Base-by-base conservation (phyloP, 2,888 invertebrate genomes). In the Dendrolimus pini region DNA sequence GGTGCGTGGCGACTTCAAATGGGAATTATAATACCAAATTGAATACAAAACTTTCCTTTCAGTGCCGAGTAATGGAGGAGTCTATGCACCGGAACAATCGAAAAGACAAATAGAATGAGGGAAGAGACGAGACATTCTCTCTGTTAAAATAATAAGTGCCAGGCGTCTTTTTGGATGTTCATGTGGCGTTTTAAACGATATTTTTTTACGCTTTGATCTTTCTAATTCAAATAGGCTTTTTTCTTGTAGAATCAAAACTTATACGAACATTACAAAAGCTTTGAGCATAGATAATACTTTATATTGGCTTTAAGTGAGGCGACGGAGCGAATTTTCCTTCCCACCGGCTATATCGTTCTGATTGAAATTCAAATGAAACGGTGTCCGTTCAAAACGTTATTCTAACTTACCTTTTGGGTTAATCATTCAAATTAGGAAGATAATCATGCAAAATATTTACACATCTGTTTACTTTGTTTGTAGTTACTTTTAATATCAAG, bases 1-100 rank as follows among this genome's bases (percentile, higher is more conserved):
- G 89, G 89, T 89, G 89, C 89, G 89, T 90, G 88, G 88, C 85
- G 87, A 88, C 89, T 89, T 89, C 89, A 88, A 90, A 91, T 90
- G 80, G 87, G 89, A 90, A 91, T 91, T 91, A 91, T 89, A 91
- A 91, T 91, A 91, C 91, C 91, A 91, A 91, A 91, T 91, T 91
- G 91, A 90, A 89, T 91, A 91, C 91, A 90, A 91, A 91, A 91
- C 91, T 91, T 91, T 91, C 89, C 91, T 91, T 91, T 91, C 91
- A 91, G 86, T 87, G 85, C 86, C 81, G 82, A 88, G 89, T 90
- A 89, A 90, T 90, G 90, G 90, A 88, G 89, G 85, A 89, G 83
- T 86, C 88, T 85, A 89, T 90, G 89, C 90, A 89, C 87, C 88
- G 88, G 89, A 89, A 89, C 89, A 89, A 87, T 89, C 87, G 87